Evolutionary conservation across 2,888 invertebrate genomes (phyloP).

Genomic region (Euspilapteryx auroguttella): DNA sequence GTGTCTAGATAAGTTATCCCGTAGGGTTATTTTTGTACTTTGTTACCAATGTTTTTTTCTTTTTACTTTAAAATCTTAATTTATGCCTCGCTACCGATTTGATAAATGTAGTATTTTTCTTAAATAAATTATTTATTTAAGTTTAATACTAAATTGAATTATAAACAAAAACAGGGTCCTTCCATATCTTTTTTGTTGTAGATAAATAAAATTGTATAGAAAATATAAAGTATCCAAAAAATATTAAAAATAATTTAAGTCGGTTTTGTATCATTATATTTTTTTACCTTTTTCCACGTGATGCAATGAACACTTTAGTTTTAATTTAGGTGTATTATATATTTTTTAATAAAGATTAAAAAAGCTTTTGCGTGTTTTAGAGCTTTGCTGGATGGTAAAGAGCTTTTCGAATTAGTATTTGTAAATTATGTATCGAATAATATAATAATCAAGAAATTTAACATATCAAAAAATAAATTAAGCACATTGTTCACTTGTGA

Average conservation of each 20-base stretch:
- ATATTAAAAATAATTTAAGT: no score
- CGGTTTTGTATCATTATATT: no score
- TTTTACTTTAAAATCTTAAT: no score
- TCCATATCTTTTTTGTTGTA: conserved; percentile 37
- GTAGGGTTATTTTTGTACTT: no score
- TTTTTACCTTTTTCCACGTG: conserved; percentile 19
- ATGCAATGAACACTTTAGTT: conserved; percentile 18
- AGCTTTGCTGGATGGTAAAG: conserved; percentile 12
- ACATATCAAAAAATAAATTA: conserved; percentile 3
- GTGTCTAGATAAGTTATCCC: no score
- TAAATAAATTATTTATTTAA: no score
- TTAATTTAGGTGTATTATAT: conserved; percentile 2
- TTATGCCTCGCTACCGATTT: no score
- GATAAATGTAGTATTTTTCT: no score
- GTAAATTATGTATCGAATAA: not conserved
- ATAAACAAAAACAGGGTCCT: conserved; percentile 44
- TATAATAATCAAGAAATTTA: not conserved
- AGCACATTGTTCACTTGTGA: no score
- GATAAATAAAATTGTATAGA: conserved; percentile 26
- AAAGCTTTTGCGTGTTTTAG: conserved; percentile 14
- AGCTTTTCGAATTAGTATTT: conserved; percentile 2
- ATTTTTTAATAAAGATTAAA: conserved; percentile 7
- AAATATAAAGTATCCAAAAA: conserved; percentile 55
- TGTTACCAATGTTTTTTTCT: no score
- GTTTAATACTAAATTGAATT: no score